Conservation (phyloP, 2,797 vertebrate species). For the Myripristis murdjan region DNA sequence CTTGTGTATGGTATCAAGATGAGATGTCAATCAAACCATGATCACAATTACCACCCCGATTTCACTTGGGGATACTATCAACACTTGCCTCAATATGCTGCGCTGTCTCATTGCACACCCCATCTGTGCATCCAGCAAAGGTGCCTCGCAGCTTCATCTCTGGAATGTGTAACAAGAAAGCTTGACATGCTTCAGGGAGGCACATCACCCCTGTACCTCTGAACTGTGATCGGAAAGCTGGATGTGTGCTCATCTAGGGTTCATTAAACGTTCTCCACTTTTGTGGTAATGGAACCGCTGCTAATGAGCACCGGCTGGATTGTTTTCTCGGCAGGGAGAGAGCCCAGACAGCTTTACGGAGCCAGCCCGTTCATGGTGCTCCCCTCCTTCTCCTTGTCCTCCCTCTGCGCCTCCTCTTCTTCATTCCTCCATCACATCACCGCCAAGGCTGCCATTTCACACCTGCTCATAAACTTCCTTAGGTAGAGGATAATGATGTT, state of each 20-base stretch:
- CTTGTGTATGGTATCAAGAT: slow-evolving; percentile 22
- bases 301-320: slow-evolving; percentile 84
- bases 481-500: slow-evolving; percentile 77
- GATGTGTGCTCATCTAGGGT: slow-evolving; percentile 80
- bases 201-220: slow-evolving; percentile 66
- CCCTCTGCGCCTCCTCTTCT: slow-evolving; percentile 47
- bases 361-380: slow-evolving; percentile 50
- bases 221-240: slow-evolving; percentile 68
- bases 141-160: slow-evolving; percentile 43
- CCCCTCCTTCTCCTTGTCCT: slow-evolving; percentile 31
- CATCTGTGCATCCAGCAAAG: slow-evolving; percentile 34
- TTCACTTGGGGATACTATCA: slow-evolving; percentile 29
- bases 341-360: slow-evolving; percentile 62
- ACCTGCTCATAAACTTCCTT: slow-evolving; percentile 81
- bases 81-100: slow-evolving; percentile 20
- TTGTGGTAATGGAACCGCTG: slow-evolving; percentile 81
- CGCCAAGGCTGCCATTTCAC: slow-evolving; percentile 64
- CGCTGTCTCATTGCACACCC: slow-evolving; percentile 40
- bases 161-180: slow-evolving; percentile 63
- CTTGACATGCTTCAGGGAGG: slow-evolving; percentile 54
- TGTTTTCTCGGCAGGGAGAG: slow-evolving; percentile 71
- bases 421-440: slow-evolving; percentile 57
- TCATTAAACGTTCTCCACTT: slow-evolving; percentile 80
- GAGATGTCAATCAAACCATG: slow-evolving; percentile 42
- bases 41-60: slow-evolving; percentile 26